phyloP scores from a whole-genome alignment of 2,797 vertebrate genomes.

The Echiichthys vipera region DNA sequence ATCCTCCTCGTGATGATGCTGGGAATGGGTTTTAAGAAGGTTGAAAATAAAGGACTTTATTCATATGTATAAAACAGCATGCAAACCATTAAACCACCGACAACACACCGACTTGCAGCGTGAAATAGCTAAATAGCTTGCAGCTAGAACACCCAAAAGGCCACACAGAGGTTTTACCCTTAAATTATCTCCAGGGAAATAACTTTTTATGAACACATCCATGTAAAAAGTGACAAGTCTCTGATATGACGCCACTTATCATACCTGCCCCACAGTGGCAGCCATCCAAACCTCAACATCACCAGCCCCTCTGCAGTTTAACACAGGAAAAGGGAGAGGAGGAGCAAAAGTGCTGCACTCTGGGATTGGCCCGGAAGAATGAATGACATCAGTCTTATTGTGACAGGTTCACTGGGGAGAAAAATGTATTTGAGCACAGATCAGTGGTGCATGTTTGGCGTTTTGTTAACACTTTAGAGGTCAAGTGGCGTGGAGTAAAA shows the following conservation, averaged over 20 bases:
- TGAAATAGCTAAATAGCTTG: not conserved
- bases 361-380: slow-evolving; percentile 60
- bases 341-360: slow-evolving; percentile 28
- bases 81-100: not conserved
- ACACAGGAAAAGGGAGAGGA: slow-evolving; percentile 35
- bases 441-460: not conserved
- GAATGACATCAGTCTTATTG: slow-evolving; percentile 60
- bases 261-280: slow-evolving; percentile 39
- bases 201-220: slow-evolving; percentile 29
- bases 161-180: not conserved
- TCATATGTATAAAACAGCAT: not conserved
- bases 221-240: slow-evolving; percentile 37
- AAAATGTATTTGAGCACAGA: slow-evolving; percentile 24
- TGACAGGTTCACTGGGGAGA: slow-evolving; percentile 57
- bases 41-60: not conserved
- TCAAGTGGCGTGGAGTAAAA: not conserved
- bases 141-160: not conserved
- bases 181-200: slow-evolving; percentile 2
- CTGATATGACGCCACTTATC: slow-evolving; percentile 40
- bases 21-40: not conserved
- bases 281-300: slow-evolving; percentile 19
- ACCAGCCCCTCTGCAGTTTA: not conserved
- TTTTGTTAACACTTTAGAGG: slow-evolving; percentile 29
- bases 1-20: not conserved
- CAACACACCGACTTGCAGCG: not conserved